Evolutionary conservation across 2,797 vertebrate genomes (phyloP).

Genomic region (Pagetopsis macropterus): DNA sequence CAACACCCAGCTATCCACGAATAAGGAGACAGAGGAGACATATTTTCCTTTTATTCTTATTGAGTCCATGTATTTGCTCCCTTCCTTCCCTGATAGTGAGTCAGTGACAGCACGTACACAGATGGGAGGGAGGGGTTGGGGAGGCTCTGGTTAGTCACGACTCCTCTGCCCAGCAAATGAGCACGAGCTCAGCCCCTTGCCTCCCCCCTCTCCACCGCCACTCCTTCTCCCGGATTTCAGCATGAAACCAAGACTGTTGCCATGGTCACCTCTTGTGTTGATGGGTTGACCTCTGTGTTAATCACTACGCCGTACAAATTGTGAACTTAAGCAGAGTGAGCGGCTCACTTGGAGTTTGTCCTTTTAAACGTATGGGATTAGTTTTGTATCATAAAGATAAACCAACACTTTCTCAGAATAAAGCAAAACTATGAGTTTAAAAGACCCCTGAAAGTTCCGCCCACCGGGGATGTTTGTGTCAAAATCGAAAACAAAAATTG

Average conservation of each 20-base stretch:
- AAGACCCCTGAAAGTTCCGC: too few species aligned
- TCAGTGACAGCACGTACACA: conserved; percentile 50
- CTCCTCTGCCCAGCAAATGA: conserved; percentile 75
- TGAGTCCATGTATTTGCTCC: conserved; percentile 25
- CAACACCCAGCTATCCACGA: background rate
- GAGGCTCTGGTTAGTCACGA: conserved; percentile 78
- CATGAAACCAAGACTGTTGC: conserved; percentile 76
- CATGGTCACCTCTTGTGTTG: conserved; percentile 80
- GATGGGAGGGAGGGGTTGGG: conserved; percentile 5
- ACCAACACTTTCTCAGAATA: too few species aligned
- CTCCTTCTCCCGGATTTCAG: conserved; percentile 59
- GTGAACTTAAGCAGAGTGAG: conserved; percentile 6
- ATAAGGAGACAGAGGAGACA: background rate
- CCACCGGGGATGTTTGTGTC: too few species aligned
- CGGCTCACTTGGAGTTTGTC: conserved; percentile 12
- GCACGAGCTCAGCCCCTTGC: conserved; percentile 34
- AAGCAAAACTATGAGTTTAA: too few species aligned
- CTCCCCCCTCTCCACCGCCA: conserved; percentile 20
- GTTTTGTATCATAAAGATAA: too few species aligned
- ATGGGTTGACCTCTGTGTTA: conserved; percentile 79
- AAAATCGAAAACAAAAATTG: too few species aligned
- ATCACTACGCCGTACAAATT: conserved; percentile 67
- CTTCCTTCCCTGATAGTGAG: conserved; percentile 44
- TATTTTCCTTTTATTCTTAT: conserved; percentile 19
- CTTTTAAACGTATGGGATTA: background rate